Evolutionary conservation across 2,113 vertebrate genomes (phyloP), one percentile per base, ranked within the genome.

Genomic region (Echinops telfairi): DNA sequence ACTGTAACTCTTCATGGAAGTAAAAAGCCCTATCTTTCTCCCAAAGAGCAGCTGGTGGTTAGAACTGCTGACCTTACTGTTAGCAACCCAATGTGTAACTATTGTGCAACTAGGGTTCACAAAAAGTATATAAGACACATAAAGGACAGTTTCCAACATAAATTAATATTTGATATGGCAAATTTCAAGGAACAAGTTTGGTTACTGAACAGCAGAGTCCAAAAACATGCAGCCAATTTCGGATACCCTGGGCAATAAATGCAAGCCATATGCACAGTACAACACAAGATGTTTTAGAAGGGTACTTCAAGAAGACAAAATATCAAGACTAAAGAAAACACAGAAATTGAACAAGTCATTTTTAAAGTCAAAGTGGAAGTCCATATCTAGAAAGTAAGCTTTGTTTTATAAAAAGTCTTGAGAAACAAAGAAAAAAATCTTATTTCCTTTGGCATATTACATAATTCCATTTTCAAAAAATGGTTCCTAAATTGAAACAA

Each of bases 391-490:
- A n/a, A 83, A 62, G 36, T 70, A 86, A 86, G 58, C 14, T 95
- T 83, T 76, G 22, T 68, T 60, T 57, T 43, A 76, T 20, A 91
- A 83, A 22, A 83, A 92, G 47, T 89, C 81, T 19, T 31, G 40
- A 84, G 71, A 95, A 91, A 3, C 4, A 33, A 22, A 15, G 4
- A 0, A 1, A 3, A n/a, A 87, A 53, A 36, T 7, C 70, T 86
- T 47, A 57, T 53, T 31, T 47, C 6, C 38, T 86, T 5, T 64
- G 11, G 78, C n/a, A 53, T 53, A 53, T 53, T 64, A 85, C 78
- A 36, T 80, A 90, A 77, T 84, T 83, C 3, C 6, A 38, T 68
- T 95, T 95, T 75, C 40, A 1, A 76, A 86, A 86, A 40, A 70
- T 40, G 19, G 66, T 11, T 29, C 11, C 25, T 58, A 88, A 78